phyloP scores from a whole-genome alignment of 2,888 invertebrate species.

The Antheraea assamensis region DNA sequence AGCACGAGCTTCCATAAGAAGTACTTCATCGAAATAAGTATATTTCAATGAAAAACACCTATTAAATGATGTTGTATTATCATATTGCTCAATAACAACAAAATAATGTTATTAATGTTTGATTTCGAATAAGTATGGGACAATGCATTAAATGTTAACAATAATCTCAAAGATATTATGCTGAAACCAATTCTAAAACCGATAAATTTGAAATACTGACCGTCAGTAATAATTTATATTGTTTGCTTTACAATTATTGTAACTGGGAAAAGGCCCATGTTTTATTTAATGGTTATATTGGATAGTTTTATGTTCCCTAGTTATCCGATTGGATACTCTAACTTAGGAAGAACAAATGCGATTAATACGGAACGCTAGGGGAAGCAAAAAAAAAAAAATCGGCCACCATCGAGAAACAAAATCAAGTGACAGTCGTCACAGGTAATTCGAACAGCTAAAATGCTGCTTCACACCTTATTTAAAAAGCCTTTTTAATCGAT shows the following conservation, averaged over 20 bases:
- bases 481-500: neutral
- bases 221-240: constrained; percentile 47
- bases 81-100: neutral
- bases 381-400: neutral
- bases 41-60: neutral
- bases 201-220: constrained; percentile 39
- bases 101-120: constrained; percentile 4
- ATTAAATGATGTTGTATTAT: neutral
- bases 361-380: neutral
- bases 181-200: constrained; percentile 34
- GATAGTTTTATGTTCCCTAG: constrained; percentile 49
- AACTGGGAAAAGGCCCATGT: constrained; percentile 31
- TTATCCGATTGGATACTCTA: neutral
- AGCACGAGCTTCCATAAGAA: neutral
- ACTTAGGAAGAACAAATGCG: neutral
- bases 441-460: neutral
- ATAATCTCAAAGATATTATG: constrained; percentile 37
- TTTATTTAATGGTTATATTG: constrained; percentile 47
- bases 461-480: neutral
- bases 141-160: constrained; percentile 31
- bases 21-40: neutral
- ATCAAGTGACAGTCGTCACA: neutral
- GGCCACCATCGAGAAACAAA: neutral
- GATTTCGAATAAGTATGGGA: constrained; percentile 17
- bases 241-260: constrained; percentile 39